Conservation (phyloP, 2,797 vertebrate species). For the Lepus townsendii region DNA sequence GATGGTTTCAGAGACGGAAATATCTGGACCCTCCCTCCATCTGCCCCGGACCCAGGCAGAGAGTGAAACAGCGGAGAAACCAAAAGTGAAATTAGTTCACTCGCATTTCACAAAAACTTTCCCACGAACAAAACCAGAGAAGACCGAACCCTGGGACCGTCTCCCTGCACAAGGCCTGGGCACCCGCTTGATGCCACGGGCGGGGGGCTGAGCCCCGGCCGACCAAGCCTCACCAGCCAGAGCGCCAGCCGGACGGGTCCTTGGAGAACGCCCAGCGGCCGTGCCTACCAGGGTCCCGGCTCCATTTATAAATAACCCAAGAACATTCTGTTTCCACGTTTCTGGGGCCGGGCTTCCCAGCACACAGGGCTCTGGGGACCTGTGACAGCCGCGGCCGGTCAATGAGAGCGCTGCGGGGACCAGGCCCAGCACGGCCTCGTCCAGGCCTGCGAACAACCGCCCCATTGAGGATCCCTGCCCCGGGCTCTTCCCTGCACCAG, state of each 20-base stretch:
- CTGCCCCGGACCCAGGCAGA: neutral
- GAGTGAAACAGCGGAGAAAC: slow-evolving; percentile 49
- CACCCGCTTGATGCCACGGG: no score
- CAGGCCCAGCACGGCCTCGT: neutral
- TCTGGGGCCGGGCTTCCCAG: slow-evolving; percentile 66
- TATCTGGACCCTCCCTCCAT: neutral
- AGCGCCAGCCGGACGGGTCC: neutral
- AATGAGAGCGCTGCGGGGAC: neutral
- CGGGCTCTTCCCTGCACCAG: slow-evolving; percentile 50
- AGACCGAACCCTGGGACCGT: neutral
- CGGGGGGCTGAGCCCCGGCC: neutral
- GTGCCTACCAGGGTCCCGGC: neutral
- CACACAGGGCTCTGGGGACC: slow-evolving; percentile 71
- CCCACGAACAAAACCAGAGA: neutral
- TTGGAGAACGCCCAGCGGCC: slow-evolving; percentile 10
- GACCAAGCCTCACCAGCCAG: neutral
- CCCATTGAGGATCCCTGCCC: slow-evolving; percentile 70
- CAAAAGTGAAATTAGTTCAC: slow-evolving; percentile 39
- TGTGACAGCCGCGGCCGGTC: neutral
- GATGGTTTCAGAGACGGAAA: neutral
- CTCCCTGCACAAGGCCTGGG: neutral
- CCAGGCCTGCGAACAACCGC: slow-evolving; percentile 66
- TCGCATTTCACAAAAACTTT: neutral
- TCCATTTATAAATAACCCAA: slow-evolving; percentile 81
- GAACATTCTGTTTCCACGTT: slow-evolving; percentile 77